Conservation (phyloP, 2,113 vertebrate species). For the Ifrita kowaldi region DNA sequence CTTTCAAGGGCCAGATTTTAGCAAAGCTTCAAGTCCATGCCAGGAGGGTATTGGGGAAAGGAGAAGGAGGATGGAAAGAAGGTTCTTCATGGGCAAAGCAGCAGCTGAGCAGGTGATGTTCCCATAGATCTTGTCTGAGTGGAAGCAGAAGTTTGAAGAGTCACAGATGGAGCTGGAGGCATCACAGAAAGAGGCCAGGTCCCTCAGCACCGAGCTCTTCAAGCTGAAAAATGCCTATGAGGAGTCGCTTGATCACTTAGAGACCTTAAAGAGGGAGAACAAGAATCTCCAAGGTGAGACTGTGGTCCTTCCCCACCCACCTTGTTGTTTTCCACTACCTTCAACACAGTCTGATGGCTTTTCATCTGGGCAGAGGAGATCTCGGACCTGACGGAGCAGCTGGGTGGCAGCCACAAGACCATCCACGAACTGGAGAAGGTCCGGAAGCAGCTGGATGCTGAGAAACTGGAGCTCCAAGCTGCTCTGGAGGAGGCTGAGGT, state of each 20-base stretch:
- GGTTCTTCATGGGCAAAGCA: neutral
- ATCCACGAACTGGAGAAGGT: slow-evolving; percentile 87
- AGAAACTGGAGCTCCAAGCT: slow-evolving; percentile 86
- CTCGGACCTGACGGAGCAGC: slow-evolving; percentile 86
- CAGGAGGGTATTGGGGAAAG: neutral
- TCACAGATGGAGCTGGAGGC: slow-evolving; percentile 87
- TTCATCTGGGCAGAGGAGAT: slow-evolving; percentile 75
- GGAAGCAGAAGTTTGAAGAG: slow-evolving; percentile 94
- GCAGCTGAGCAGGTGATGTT: neutral
- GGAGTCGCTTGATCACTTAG: slow-evolving; percentile 85
- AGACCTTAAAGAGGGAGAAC: slow-evolving; percentile 77
- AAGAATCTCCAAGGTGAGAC: slow-evolving; percentile 78
- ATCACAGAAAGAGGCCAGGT: slow-evolving; percentile 87
- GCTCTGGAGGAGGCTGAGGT: slow-evolving; percentile 90
- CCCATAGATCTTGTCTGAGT: slow-evolving; percentile 77
- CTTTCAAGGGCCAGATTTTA: neutral
- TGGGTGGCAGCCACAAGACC: slow-evolving; percentile 81
- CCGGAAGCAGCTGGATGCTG: slow-evolving; percentile 85
- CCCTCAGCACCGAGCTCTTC: slow-evolving; percentile 89
- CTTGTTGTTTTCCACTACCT: neutral
- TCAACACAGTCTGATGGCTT: fast-evolving
- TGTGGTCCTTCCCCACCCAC: fast-evolving
- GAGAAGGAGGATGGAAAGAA: neutral
- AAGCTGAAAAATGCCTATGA: slow-evolving; percentile 92
- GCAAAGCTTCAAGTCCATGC: neutral